These are phyloP conservation scores for Sebastes minor DNA, from an alignment of 2,797 vertebrate species.

Conservation along the genomic window DNA sequence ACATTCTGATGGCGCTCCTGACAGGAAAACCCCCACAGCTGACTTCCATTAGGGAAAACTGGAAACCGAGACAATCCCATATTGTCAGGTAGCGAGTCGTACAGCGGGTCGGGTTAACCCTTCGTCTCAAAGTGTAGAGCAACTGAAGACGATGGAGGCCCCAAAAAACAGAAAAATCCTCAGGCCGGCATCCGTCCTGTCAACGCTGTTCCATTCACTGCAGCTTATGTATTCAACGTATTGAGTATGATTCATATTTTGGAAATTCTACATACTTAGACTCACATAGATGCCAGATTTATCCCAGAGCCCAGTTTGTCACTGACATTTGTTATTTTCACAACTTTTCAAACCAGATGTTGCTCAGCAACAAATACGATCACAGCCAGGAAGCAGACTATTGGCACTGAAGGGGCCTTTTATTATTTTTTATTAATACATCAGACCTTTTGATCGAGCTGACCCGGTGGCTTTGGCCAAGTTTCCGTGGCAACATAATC, in stretches of 20 bases:
- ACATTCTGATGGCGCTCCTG: constrained; percentile 50
- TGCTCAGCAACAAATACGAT: constrained; percentile 15
- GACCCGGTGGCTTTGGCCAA: neutral
- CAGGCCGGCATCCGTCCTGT: neutral
- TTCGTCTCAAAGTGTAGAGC: neutral
- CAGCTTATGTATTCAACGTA: neutral
- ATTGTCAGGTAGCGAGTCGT: constrained; percentile 63
- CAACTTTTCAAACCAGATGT: constrained; percentile 1
- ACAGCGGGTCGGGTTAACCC: neutral
- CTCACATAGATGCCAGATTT: neutral
- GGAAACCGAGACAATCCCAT: constrained; percentile 57
- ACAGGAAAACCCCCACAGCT: constrained; percentile 61
- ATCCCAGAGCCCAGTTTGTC: neutral
- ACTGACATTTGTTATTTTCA: neutral
- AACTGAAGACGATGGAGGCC: neutral
- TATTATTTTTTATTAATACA: neutral
- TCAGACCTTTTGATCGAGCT: neutral
- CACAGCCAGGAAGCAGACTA: constrained; percentile 10
- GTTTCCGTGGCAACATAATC: constrained; percentile 3
- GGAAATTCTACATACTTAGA: neutral
- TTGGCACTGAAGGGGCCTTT: neutral
- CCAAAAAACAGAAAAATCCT: neutral
- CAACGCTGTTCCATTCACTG: neutral
- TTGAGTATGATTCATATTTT: neutral
- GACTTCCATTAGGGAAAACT: constrained; percentile 70